Evolutionary conservation across 2,113 vertebrate species (phyloP), one percentile per base, ranked within the genome.

Genomic region (Clinocottus analis): DNA sequence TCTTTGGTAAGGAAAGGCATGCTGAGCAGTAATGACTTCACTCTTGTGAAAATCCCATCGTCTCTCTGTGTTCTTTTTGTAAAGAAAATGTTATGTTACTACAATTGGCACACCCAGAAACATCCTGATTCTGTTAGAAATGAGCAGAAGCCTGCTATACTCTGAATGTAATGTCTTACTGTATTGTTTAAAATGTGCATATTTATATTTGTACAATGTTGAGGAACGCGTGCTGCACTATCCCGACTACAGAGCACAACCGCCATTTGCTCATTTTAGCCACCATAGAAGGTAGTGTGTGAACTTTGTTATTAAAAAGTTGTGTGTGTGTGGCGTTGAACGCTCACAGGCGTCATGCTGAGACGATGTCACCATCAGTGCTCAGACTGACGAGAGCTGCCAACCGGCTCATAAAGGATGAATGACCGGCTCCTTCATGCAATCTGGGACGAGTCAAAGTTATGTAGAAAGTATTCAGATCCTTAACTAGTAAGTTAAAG

Each of bases 321-420:
- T 41, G 77, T n/a, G n/a, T n/a, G n/a, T n/a, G n/a, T n/a, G n/a
- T 67, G 74, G 67, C 53, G 68, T 77, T 81, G 75, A 84, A 49
- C 53, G 31, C 39, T 79, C 63, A 31, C 33, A 1, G 65, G 74
- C 12, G 3, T 82, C 77, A 39, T 33, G 72, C 74, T 61, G 29
- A 31, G 85, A 41, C 70, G 37, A 72, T 78, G 80, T 72, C 63
- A 16, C 71, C 43, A 67, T 78, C 83, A 67, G 78, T 25, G 73
- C 77, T 91, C 56, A 65, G 71, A 80, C 75, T 84, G 81, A 86
- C 79, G 80, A 61, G 77, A 78, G 71, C 69, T 69, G 33, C 76
- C 75, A 77, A 74, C 77, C 72, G 61, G 74, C 74, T 90, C 86
- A 84, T 82, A 83, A 87, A 86, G 89, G 75, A 90, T 88, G 68